Evolutionary conservation across 2,888 invertebrate genomes (phyloP), one percentile per base, ranked within the genome.

Genomic region (Eilema sororculum): DNA sequence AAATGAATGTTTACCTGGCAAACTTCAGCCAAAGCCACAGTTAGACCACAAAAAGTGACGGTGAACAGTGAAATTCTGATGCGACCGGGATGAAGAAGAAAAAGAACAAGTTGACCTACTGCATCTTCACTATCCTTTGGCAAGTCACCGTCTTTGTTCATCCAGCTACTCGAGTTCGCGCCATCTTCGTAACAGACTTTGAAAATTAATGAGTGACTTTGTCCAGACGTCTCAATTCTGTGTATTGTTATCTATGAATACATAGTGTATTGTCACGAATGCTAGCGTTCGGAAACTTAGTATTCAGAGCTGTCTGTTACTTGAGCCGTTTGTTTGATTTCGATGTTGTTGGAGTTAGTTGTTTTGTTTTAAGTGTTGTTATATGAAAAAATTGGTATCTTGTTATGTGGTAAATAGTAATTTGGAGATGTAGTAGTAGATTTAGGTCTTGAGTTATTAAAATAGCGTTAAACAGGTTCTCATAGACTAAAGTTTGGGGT

Each of bases 141-240:
- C 73, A 75, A 81, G 74, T 78, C 70, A 63, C 25, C 76, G 67
- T 56, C 79, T 78, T 82, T 82, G 82, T 82, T 73, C 76, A 61
- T 30, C 68, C 72, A 79, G 86, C 87, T 88, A 87, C 89, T 81
- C 85, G 85, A 84, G 85, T 90, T 89, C 89, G 86, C 86, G 83
- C 84, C 78, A 76, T 78, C 74, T 73, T 79, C 80, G 87, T 84
- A 83, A 84, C 88, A 87, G 89, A 87, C 90, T 91, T 90, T 90
- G 92, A 91, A 92, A 93, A 93, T 93, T 93, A 93, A 93, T 92
- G 92, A 82, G 79, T 76, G 82, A 93, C 90, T 82, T 89, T 88
- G 89, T 91, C 89, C 88, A 84, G 76, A 90, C 87, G 84, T 89
- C 91, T 92, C 88, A 90, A 90, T 91, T 82, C 74, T 67, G 71